Base-by-base conservation (phyloP, 1,140 invertebrate genomes). In the Meloidogyne chitwoodi region DNA sequence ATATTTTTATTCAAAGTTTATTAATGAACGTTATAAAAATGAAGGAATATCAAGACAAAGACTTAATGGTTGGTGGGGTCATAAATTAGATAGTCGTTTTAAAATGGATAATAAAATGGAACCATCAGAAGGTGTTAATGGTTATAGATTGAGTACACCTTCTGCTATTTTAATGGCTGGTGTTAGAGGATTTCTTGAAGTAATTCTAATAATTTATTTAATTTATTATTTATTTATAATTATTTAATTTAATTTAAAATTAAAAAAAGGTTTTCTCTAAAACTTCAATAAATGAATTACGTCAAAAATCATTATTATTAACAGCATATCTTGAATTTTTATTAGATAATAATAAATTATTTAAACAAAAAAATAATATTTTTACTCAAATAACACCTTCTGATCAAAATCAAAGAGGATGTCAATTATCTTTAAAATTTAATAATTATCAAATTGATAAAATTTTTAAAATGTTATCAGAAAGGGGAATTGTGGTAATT, bases 141-240 rank as follows among this genome's bases (percentile, higher is more conserved):
- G 88, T 16, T 91, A 90, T 81, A 85, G 89, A 71, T 80, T 91
- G 11, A 89, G 88, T 69, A 91, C 91, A 82, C 89, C 91, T 12
- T 88, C 91, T 16, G 89, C 89, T 5, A 82, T 90, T 31, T 83
- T 91, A 1, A 88, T 88, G 66, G 87, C 88, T 19, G 85, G 89
- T 38, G 81, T 91, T 5, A 86, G 89, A 79, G 90, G 83, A 48
- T 83, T 81, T 62, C 69, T 85, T 19, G 71, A 85, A 61, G 84
- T 81, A 73, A 19, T 22, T 67, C 1, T 5, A 27, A 22, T 27
- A 48, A 69, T 19, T 61, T 69, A 38, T 22, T 63, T 69, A 16
- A 66, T 34, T 24, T 11, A 69, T 16, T 1, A 62, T 41, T 41
- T 41, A 41, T 41, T 11, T 41, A 8, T 44, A n/a, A n/a, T 44